Conservation (phyloP, 2,797 vertebrate genomes). For the Betta splendens region DNA sequence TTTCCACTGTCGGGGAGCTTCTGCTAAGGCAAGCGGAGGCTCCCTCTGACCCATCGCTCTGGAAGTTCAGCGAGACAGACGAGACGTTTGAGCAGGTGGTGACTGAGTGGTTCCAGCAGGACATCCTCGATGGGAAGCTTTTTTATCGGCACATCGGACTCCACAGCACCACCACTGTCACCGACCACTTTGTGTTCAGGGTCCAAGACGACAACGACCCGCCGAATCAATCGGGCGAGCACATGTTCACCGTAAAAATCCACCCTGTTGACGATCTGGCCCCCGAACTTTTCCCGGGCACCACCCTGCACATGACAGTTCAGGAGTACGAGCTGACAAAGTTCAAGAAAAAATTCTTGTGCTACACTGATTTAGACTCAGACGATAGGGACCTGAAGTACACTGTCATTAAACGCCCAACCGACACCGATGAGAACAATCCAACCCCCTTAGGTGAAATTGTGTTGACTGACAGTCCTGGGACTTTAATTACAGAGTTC, state of each 20-base stretch:
- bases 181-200: slow-evolving; percentile 81
- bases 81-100: slow-evolving; percentile 89
- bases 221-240: slow-evolving; percentile 86
- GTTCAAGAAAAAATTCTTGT: slow-evolving; percentile 84
- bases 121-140: slow-evolving; percentile 88
- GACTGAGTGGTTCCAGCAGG: slow-evolving; percentile 88
- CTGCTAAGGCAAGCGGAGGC: slow-evolving; percentile 84
- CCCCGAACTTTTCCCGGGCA: slow-evolving; percentile 82
- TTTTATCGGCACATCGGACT: slow-evolving; percentile 86
- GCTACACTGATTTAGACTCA: slow-evolving; percentile 87
- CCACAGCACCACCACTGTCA: slow-evolving; percentile 80
- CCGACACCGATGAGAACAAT: slow-evolving; percentile 87
- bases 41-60: slow-evolving; percentile 79
- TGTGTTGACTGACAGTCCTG: slow-evolving; percentile 84
- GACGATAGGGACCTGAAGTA: slow-evolving; percentile 89
- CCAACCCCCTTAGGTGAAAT: slow-evolving; percentile 81
- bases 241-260: slow-evolving; percentile 83
- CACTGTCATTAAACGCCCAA: slow-evolving; percentile 81
- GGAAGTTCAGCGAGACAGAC: slow-evolving; percentile 84
- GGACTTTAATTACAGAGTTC: slow-evolving; percentile 80
- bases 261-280: slow-evolving; percentile 84
- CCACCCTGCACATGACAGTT: slow-evolving; percentile 87
- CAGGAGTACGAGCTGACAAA: slow-evolving; percentile 87
- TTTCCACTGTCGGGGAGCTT: slow-evolving; percentile 80
- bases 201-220: slow-evolving; percentile 90